Conservation (phyloP, 2,797 vertebrate genomes). For the Falco concolor region DNA sequence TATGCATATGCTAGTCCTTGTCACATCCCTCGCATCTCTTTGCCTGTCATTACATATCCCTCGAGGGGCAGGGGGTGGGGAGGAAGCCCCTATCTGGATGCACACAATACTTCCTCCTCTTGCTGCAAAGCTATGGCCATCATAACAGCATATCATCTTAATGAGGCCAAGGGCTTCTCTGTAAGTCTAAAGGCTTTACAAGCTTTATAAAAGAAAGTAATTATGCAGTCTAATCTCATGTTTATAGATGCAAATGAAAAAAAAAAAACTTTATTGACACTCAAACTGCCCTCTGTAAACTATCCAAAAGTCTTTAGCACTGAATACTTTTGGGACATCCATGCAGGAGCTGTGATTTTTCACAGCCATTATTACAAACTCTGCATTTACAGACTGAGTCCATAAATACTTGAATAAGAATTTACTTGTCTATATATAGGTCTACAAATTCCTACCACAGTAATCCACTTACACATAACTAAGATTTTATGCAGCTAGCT, state of each 20-base stretch:
- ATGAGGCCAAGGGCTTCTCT: neutral
- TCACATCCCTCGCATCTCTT: accelerated
- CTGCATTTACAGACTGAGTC: neutral
- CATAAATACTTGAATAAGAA: neutral
- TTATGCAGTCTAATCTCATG: neutral
- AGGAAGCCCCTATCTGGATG: neutral
- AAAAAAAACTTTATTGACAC: neutral
- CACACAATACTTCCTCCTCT: neutral
- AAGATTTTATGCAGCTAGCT: neutral
- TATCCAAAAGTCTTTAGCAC: neutral
- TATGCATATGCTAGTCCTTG: neutral
- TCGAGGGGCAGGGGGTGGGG: too few relatives aligned
- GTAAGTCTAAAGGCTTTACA: neutral
- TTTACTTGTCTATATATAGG: neutral
- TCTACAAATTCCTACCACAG: neutral
- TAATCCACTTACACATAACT: neutral
- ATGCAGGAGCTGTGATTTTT: neutral
- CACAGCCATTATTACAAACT: neutral
- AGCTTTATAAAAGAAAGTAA: neutral
- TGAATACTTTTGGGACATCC: neutral
- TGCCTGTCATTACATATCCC: neutral
- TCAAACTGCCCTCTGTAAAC: neutral
- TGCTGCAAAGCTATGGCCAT: neutral
- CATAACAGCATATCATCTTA: neutral
- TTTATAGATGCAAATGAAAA: neutral